A percentile compares a stretch with the other conserved stretches of the same genome.
These are phyloP conservation scores for Brenthis ino DNA, from an alignment of 2,888 invertebrate species.

Conservation along the genomic window DNA sequence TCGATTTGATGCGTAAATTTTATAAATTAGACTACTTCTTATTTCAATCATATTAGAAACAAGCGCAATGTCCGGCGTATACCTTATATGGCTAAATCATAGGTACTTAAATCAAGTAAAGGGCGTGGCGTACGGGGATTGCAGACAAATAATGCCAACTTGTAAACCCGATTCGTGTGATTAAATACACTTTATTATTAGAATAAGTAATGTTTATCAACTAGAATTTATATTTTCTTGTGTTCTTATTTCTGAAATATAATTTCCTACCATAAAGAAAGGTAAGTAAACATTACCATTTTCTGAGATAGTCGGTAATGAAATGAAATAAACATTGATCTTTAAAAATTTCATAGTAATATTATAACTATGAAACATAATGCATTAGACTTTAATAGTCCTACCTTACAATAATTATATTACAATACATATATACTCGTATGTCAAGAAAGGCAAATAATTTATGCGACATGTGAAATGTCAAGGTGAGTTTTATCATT, in stretches of 20 bases:
- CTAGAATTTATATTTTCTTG: constrained; percentile 3
- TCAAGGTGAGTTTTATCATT: constrained; percentile 7
- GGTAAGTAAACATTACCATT: too few relatives aligned
- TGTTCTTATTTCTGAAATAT: constrained; percentile 1
- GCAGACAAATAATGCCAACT: constrained; percentile 29
- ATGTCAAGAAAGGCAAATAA: too few relatives aligned
- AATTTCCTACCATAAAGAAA: constrained; percentile 4
- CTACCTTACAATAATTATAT: too few relatives aligned
- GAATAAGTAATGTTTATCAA: constrained; percentile 13
- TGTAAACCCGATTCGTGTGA: constrained; percentile 21
- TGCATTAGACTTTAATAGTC: too few relatives aligned
- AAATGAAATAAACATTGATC: too few relatives aligned
- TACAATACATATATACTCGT: too few relatives aligned
- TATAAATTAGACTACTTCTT: not conserved
- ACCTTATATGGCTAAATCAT: constrained; percentile 28
- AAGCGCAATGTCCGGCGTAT: constrained; percentile 20
- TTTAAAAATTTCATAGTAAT: too few relatives aligned
- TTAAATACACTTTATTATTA: constrained; percentile 23
- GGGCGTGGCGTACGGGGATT: constrained; percentile 22
- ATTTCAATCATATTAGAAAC: constrained; percentile 13
- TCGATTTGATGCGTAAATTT: not conserved
- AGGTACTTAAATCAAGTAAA: constrained; percentile 30
- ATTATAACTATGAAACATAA: too few relatives aligned
- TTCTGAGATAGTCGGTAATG: too few relatives aligned
- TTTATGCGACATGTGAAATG: not conserved